These are phyloP conservation scores for Achroia grisella DNA, from an alignment of 1,140 invertebrate species.

Conservation along the genomic window DNA sequence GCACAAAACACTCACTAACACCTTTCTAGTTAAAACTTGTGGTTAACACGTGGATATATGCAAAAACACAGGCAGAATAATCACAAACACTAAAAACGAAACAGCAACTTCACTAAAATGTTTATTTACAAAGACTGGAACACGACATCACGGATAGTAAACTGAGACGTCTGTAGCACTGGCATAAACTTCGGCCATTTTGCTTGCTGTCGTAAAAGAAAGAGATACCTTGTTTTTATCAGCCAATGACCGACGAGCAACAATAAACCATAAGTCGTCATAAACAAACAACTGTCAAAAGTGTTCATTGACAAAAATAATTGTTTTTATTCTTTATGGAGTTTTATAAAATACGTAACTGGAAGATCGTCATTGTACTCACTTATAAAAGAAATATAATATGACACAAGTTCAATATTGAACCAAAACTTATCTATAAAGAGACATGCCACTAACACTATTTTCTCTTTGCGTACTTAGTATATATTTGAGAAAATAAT, in stretches of 20 bases:
- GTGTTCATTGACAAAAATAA: too few species aligned
- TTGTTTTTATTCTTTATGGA: too few species aligned
- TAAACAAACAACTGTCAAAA: not conserved
- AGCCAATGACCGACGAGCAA: slow-evolving; percentile 9
- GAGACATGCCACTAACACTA: too few species aligned
- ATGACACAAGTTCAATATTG: too few species aligned
- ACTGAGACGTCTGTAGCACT: slow-evolving; percentile 54
- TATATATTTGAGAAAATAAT: too few species aligned
- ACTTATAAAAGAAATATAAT: too few species aligned
- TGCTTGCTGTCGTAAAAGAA: slow-evolving; percentile 35
- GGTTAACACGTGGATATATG: slow-evolving; percentile 42
- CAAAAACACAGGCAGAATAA: slow-evolving; percentile 39
- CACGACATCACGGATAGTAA: slow-evolving; percentile 36
- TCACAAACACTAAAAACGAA: slow-evolving; percentile 29
- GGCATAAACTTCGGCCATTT: slow-evolving; percentile 64
- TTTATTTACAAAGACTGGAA: slow-evolving; percentile 53
- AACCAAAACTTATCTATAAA: too few species aligned
- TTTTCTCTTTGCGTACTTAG: too few species aligned
- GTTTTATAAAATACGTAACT: too few species aligned
- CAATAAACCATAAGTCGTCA: not conserved
- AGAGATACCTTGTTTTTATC: slow-evolving; percentile 14
- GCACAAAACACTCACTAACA: slow-evolving; percentile 61
- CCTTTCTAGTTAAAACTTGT: slow-evolving; percentile 30
- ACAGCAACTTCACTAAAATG: slow-evolving; percentile 38
- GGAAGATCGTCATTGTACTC: too few species aligned